Conservation (phyloP, 2,113 vertebrate genomes). For the Ceyx cyanopectus region DNA sequence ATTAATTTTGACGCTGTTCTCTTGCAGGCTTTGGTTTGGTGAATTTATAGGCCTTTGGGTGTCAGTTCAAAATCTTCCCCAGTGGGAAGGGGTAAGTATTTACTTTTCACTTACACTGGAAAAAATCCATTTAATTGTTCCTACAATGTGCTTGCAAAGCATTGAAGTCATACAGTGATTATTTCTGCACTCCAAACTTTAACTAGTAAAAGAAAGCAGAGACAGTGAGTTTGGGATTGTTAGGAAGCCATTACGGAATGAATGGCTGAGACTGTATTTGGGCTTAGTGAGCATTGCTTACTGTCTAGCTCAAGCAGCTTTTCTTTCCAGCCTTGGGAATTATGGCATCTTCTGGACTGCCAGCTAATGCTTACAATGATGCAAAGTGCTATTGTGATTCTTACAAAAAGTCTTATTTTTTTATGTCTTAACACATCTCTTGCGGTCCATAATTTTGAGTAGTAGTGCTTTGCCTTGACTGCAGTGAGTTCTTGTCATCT, state of each 20-base stretch:
- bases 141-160: background rate
- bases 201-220: background rate
- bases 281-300: background rate
- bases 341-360: background rate
- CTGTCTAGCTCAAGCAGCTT: background rate
- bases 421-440: background rate
- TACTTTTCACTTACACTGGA: background rate
- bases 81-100: constrained; percentile 95
- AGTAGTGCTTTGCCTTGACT: background rate
- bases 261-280: background rate
- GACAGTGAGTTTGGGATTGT: background rate
- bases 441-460: background rate
- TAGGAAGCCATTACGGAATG: background rate
- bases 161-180: background rate
- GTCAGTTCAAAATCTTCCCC: constrained; percentile 96
- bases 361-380: background rate
- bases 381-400: background rate
- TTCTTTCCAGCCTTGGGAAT: background rate
- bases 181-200: background rate
- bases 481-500: background rate
- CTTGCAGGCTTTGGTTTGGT: constrained; percentile 95
- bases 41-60: constrained; percentile 95
- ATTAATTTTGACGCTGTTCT: constrained; percentile 27
- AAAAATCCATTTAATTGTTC: background rate
- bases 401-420: background rate